Evolutionary conservation across 2,113 vertebrate genomes (phyloP).

Genomic region (Erpornis zantholeuca): DNA sequence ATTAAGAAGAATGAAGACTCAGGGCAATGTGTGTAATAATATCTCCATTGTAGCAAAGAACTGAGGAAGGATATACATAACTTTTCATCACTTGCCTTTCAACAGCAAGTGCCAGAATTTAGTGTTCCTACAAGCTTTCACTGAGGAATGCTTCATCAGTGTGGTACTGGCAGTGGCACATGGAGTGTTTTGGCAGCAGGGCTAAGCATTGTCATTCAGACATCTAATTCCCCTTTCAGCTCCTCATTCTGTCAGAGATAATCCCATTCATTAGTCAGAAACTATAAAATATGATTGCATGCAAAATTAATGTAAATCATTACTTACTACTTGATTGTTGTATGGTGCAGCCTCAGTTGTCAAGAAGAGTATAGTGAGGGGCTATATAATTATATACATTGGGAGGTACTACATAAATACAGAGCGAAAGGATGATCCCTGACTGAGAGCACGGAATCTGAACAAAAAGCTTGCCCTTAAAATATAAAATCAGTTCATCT

Average conservation of each 20-base stretch:
- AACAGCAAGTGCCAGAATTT: background rate
- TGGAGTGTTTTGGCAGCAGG: background rate
- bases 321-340: background rate
- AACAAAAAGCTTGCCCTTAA: background rate
- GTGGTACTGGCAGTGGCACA: background rate
- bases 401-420: background rate
- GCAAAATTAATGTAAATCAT: background rate
- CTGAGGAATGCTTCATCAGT: background rate
- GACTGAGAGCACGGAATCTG: background rate
- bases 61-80: background rate
- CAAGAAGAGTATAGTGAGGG: background rate
- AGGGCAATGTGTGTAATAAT: background rate
- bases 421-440: background rate
- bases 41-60: background rate
- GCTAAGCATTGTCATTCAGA: background rate
- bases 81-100: background rate
- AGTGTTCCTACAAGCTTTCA: background rate
- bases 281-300: background rate
- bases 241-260: background rate
- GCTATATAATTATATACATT: background rate
- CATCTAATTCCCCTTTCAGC: background rate
- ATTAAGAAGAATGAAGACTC: background rate
- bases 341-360: background rate
- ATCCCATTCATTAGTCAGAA: background rate
- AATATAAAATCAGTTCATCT: background rate